Base-by-base conservation (phyloP, 1,140 invertebrate species). In the Patella vulgata region DNA sequence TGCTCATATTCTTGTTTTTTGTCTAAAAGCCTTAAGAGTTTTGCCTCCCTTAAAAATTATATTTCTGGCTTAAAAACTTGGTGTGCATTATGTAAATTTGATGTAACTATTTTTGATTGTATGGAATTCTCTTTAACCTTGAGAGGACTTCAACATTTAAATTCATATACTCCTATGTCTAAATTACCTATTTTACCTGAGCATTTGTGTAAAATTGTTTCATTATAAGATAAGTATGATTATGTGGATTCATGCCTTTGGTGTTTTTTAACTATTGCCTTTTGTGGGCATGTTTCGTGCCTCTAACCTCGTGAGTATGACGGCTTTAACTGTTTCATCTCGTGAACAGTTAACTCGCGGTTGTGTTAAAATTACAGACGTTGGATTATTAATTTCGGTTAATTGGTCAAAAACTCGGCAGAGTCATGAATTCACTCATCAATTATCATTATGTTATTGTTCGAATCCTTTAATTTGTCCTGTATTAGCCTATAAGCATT, bases 361-460 rank as follows among this genome's bases (percentile, higher is more conserved):
- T 36, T 36, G 33, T 36, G 33, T 36, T 36, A 5, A 36, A 14
- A 36, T 36, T 14, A 5, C 27, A 9, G 14, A 56, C 5, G 12
- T 14, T 1, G 53, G 53, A n/a, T 25, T 56, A 1, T 31, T 30
- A 4, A 21, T 56, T 31, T 31, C 30, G 1, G 21, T 56, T 5
- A 31, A 31, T 0, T 56, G 53, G 53, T 44, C 53, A 2, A 44
- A 56, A 31, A 56, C 52, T 2, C 42, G 53, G 31, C 53, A 56
- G 31, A 27, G 30, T 17, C 53, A 56, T 44, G 19, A 44, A 12
- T 42, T 43, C 30, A 44, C 12, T 3, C 40, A 30, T 12, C 1
- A 28, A 28, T 5, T 56, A 4, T 56, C 53, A 5, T 12, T 43
- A 1, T 56, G 40, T 31, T n/a, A 1, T 43, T 23, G 27, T 31